Conservation (phyloP, 92 coral and sea anemone genomes). For the Palythoa grandis region DNA sequence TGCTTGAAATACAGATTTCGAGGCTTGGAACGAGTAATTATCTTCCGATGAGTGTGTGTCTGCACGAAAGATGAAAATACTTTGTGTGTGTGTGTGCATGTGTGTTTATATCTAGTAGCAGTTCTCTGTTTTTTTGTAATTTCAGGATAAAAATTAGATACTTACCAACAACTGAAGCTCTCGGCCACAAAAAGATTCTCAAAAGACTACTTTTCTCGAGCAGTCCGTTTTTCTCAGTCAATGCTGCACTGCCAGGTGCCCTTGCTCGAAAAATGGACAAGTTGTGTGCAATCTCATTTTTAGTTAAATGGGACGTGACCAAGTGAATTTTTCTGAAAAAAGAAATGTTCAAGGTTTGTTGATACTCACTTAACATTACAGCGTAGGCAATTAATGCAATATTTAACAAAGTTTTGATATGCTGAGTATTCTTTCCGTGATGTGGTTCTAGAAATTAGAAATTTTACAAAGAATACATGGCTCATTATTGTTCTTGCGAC, state of each 20-base stretch:
- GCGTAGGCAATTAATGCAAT: background rate
- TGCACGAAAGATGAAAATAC: no score
- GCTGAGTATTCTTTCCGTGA: no score
- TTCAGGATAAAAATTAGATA: background rate
- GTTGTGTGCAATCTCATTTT: slow-evolving; percentile 94
- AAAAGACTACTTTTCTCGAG: slow-evolving; percentile 10
- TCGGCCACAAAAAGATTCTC: slow-evolving; percentile 88
- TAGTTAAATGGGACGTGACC: slow-evolving; percentile 72
- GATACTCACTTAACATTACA: background rate
- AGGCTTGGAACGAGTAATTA: no score
- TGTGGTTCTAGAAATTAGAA: no score
- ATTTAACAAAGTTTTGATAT: background rate
- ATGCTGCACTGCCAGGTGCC: slow-evolving; percentile 7
- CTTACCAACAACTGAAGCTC: slow-evolving; percentile 84
- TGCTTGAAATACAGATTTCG: no score
- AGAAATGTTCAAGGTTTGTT: background rate
- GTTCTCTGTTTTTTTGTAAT: no score
- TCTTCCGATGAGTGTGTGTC: no score
- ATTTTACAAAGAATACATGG: no score
- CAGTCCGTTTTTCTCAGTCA: slow-evolving; percentile 36
- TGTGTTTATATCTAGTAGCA: no score
- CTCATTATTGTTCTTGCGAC: no score
- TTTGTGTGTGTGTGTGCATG: no score
- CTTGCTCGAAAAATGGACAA: slow-evolving; percentile 79
- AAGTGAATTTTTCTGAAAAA: slow-evolving; percentile 70